These are phyloP conservation scores for Zoanthus sociatus DNA, from an alignment of 92 coral and sea anemone genomes.

Conservation along the genomic window DNA sequence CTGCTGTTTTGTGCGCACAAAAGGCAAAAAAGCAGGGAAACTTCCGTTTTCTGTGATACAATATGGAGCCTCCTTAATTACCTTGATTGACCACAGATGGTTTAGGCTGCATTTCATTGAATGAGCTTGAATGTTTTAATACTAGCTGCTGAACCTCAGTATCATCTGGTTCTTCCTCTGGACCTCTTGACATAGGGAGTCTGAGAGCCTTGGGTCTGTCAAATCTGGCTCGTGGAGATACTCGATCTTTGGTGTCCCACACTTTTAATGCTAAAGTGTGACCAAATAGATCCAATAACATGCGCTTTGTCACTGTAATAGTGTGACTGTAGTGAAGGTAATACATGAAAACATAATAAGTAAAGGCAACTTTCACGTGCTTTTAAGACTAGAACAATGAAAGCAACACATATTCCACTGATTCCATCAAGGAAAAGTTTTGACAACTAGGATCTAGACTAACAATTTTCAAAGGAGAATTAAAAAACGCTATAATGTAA, in stretches of 20 bases:
- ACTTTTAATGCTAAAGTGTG: constrained; percentile 85
- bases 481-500: too few relatives aligned
- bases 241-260: constrained; percentile 98
- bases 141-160: constrained; percentile 83
- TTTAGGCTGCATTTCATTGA: constrained; percentile 78
- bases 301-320: constrained; percentile 75
- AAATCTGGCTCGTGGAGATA: constrained; percentile 97
- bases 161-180: constrained; percentile 71
- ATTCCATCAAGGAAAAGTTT: too few relatives aligned
- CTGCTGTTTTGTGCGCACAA: too few relatives aligned
- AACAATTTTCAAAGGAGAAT: too few relatives aligned
- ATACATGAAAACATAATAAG: background rate
- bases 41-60: too few relatives aligned
- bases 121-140: constrained; percentile 74
- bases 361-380: too few relatives aligned
- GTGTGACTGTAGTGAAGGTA: constrained; percentile 62
- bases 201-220: constrained; percentile 97
- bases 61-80: background rate
- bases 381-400: too few relatives aligned
- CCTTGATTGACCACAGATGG: constrained; percentile 57
- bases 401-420: too few relatives aligned
- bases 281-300: constrained; percentile 77
- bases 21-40: too few relatives aligned
- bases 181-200: constrained; percentile 75
- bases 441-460: too few relatives aligned